Percentiles rank a stretch among this genome's conserved stretches.
Conservation (phyloP, 37 sponge, comb jelly and placozoan species). For the Theonella swinhoei region DNA sequence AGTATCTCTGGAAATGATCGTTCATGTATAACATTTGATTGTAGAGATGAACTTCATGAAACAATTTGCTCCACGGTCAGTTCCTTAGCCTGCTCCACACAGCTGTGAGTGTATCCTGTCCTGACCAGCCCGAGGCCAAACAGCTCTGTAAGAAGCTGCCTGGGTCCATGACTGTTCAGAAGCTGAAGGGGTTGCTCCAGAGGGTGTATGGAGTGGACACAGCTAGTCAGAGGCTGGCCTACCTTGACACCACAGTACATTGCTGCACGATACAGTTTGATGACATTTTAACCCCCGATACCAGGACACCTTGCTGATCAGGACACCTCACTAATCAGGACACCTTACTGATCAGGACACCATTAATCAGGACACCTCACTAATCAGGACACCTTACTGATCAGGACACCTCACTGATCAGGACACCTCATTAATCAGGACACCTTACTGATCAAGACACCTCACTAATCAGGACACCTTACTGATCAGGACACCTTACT, state of each 20-base stretch:
- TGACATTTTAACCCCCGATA: neutral
- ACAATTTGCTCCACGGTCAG: neutral
- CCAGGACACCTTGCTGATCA: too few species aligned
- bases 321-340: too few species aligned
- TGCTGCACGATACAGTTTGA: neutral
- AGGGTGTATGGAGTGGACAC: slow-evolving; percentile 76
- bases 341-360: neutral
- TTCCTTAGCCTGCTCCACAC: neutral
- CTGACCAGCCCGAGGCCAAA: slow-evolving; percentile 44
- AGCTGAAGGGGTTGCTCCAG: slow-evolving; percentile 83
- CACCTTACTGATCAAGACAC: too few species aligned
- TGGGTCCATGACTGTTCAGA: slow-evolving; percentile 82
- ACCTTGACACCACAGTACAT: slow-evolving; percentile 26
- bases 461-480: too few species aligned
- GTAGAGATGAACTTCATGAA: neutral
- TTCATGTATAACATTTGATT: neutral
- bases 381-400: too few species aligned
- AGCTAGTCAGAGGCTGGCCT: slow-evolving; percentile 66
- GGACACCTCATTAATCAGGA: too few species aligned
- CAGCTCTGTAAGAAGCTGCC: slow-evolving; percentile 84
- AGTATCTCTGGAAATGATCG: neutral
- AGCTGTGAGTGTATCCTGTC: slow-evolving; percentile 72
- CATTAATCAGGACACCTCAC: neutral
- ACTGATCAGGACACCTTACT: too few species aligned
- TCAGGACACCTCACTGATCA: too few species aligned